These are phyloP conservation scores for Polymixis lichenea DNA, from an alignment of 2,888 invertebrate genomes.

Conservation along the genomic window DNA sequence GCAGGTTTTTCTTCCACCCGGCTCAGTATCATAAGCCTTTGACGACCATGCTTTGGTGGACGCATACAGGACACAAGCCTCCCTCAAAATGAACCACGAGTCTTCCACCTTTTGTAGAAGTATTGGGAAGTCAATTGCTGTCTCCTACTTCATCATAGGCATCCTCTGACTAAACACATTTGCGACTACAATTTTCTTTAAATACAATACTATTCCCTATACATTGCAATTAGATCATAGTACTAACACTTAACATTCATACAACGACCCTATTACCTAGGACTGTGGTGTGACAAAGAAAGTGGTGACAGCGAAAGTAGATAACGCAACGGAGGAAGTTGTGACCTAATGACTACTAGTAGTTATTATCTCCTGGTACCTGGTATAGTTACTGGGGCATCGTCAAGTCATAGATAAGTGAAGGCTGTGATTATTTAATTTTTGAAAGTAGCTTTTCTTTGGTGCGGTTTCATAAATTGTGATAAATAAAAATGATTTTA, in stretches of 20 bases:
- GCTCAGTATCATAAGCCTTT: too few relatives aligned
- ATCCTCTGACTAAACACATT: not conserved
- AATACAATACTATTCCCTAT: not conserved
- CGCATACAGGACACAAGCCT: not conserved
- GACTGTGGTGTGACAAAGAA: constrained; percentile 63
- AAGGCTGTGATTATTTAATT: not conserved
- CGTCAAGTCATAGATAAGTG: not conserved
- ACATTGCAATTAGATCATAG: constrained; percentile 54
- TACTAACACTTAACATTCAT: constrained; percentile 53
- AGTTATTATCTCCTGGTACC: constrained; percentile 64
- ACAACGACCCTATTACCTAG: constrained; percentile 31
- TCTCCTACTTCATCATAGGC: not conserved
- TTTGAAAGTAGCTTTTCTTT: too few relatives aligned
- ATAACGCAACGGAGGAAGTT: constrained; percentile 75
- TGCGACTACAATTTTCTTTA: not conserved
- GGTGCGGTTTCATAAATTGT: too few relatives aligned
- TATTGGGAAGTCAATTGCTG: not conserved
- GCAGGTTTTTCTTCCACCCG: too few relatives aligned
- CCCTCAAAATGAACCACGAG: not conserved
- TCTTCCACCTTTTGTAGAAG: not conserved
- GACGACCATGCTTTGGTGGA: too few relatives aligned
- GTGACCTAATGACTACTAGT: constrained; percentile 67
- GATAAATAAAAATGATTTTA: too few relatives aligned
- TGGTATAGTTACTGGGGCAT: not conserved
- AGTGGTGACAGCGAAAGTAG: constrained; percentile 76